A percentile compares a stretch with the other conserved stretches of the same genome.
Evolutionary conservation across 2,113 vertebrate genomes (phyloP).

Genomic region (Ondatra zibethicus): DNA sequence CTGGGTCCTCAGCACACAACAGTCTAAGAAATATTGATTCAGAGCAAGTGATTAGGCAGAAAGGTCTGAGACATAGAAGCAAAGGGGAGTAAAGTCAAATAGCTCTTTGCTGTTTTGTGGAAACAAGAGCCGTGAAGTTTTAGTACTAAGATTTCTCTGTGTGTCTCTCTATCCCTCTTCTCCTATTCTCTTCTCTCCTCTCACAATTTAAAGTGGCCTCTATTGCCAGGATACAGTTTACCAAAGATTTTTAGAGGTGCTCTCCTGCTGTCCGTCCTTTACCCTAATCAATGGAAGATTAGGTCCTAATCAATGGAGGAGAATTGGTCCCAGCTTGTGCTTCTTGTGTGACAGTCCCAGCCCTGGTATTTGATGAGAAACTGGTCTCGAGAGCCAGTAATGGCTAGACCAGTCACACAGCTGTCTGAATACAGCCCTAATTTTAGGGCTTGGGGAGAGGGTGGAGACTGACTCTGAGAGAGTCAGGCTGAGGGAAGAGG

Average conservation of each 20-base stretch:
- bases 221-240: background rate
- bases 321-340: background rate
- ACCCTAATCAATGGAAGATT: background rate
- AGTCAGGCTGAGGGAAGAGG: background rate
- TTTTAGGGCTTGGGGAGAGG: rapidly evolving
- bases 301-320: background rate
- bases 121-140: background rate
- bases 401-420: background rate
- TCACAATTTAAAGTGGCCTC: background rate
- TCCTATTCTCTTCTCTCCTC: background rate
- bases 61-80: background rate
- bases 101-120: background rate
- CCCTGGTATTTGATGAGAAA: background rate
- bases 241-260: background rate
- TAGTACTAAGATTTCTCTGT: background rate
- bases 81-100: background rate
- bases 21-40: background rate
- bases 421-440: background rate
- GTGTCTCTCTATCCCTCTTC: background rate
- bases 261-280: background rate
- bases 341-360: background rate
- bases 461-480: too few species aligned
- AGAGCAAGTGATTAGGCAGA: background rate
- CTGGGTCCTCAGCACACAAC: background rate
- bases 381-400: background rate